Conservation (phyloP, 2,888 invertebrate genomes). For the Erpobdella octoculata region DNA sequence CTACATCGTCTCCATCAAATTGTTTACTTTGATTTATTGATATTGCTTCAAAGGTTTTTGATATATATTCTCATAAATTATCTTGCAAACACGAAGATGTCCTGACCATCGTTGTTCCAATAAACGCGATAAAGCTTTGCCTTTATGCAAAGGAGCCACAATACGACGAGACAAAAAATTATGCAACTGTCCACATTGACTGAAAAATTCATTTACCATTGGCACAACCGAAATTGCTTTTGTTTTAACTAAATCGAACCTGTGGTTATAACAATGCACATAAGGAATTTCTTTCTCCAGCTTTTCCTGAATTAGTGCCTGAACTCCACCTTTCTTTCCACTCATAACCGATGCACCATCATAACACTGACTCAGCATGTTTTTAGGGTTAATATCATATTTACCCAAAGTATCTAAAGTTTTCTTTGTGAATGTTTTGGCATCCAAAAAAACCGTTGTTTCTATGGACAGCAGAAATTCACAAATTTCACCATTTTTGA, state of each 20-base stretch:
- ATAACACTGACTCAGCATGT: neutral
- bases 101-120: neutral
- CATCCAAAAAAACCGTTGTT: neutral
- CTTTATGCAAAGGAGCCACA: constrained; percentile 1
- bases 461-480: no score
- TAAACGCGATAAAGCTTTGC: neutral
- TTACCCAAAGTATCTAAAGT: neutral
- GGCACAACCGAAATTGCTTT: neutral
- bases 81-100: neutral
- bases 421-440: neutral
- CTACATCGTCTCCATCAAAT: constrained; percentile 1
- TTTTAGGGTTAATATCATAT: neutral
- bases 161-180: neutral
- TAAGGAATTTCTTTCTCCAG: no score
- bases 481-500: no score
- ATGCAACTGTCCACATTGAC: neutral
- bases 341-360: neutral
- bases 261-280: constrained; percentile 1
- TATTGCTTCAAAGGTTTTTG: neutral
- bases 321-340: no score
- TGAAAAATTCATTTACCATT: neutral
- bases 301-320: neutral
- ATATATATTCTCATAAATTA: neutral
- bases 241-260: neutral
- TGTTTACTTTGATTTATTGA: neutral